These are phyloP conservation scores for Pteruthius melanotis DNA, from an alignment of 2,113 vertebrate genomes.

Conservation along the genomic window DNA sequence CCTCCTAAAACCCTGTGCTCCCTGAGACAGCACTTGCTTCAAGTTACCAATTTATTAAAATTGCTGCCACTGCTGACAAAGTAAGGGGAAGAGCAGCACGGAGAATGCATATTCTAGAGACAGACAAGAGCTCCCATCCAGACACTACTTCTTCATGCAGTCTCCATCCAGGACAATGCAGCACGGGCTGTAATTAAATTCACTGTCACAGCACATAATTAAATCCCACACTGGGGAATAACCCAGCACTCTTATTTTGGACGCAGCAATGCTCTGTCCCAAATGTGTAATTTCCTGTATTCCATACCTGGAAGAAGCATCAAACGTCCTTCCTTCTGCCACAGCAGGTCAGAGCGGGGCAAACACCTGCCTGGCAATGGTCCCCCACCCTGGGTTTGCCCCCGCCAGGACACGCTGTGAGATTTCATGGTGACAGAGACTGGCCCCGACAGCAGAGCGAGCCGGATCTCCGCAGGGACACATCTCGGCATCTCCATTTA, in stretches of 20 bases:
- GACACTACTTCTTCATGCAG: neutral
- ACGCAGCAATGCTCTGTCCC: neutral
- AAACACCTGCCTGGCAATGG: neutral
- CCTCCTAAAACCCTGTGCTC: neutral
- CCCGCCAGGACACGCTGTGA: neutral
- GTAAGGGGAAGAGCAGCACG: neutral
- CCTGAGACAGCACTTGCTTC: neutral
- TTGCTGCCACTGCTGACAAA: neutral
- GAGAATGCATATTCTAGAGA: neutral
- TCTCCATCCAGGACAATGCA: neutral
- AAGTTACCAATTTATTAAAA: neutral
- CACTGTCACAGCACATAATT: neutral
- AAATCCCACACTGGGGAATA: neutral
- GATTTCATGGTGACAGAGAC: neutral
- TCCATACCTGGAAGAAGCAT: neutral
- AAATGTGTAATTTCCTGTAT: neutral
- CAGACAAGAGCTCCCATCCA: neutral
- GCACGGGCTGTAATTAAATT: neutral
- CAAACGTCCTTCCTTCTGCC: neutral
- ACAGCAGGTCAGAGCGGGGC: neutral
- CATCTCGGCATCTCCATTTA: neutral
- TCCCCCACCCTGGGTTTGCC: neutral
- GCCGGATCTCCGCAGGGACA: neutral
- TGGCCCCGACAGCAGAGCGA: fast-evolving
- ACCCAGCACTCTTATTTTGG: neutral